Evolutionary conservation across 2,797 vertebrate species (phyloP).

Genomic region (Cephalopachus bancanus): DNA sequence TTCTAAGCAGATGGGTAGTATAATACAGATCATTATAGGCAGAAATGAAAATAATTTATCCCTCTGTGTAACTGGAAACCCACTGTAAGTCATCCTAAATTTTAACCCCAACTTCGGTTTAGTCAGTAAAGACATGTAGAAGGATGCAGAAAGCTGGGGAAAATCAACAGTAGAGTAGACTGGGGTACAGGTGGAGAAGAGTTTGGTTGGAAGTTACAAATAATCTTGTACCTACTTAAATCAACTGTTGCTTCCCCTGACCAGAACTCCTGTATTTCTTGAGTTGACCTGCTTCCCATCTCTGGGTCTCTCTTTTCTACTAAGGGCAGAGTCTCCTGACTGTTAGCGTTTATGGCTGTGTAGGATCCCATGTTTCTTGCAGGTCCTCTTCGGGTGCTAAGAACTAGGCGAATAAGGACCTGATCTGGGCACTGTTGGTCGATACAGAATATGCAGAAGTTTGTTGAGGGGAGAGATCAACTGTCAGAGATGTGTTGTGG

Average conservation of each 20-base stretch:
- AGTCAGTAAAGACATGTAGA: neutral
- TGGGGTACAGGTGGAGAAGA: too few relatives aligned
- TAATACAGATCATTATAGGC: neutral
- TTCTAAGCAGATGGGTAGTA: neutral
- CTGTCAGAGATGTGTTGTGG: neutral
- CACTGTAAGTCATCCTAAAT: neutral
- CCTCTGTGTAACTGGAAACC: neutral
- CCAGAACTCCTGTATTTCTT: neutral
- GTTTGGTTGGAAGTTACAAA: neutral
- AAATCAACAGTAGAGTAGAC: neutral
- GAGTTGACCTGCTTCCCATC: too few relatives aligned
- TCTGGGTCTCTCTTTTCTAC: neutral
- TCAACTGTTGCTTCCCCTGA: neutral
- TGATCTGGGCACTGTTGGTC: neutral
- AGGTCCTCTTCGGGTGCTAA: neutral
- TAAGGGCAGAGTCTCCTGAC: neutral
- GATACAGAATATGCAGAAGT: neutral
- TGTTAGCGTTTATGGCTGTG: neutral
- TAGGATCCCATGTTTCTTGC: neutral
- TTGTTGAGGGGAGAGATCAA: neutral
- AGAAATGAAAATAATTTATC: neutral
- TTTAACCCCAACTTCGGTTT: constrained; percentile 12
- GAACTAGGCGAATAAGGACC: neutral
- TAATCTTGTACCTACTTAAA: neutral
- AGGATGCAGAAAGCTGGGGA: neutral